phyloP scores from a whole-genome alignment of 2,797 vertebrate genomes.

The Notolabrus celidotus region DNA sequence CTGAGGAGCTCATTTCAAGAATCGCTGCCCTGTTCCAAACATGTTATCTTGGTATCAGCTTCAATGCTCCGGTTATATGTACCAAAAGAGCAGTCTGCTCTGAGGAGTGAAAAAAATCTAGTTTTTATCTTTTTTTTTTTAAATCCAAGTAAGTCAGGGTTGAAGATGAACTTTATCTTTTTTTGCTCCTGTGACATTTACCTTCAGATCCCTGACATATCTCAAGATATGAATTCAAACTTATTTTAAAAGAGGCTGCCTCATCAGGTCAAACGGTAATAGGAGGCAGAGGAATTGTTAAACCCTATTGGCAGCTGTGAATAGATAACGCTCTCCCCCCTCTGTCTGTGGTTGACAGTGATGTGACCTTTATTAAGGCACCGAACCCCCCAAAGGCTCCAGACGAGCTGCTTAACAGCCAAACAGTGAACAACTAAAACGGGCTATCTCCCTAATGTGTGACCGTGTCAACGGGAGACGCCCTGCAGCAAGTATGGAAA shows the following conservation, averaged over 20 bases:
- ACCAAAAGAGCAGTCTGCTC: no score
- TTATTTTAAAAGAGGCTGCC: slow-evolving; percentile 3
- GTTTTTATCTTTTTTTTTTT: background rate
- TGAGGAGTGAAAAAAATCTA: no score
- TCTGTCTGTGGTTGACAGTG: slow-evolving; percentile 49
- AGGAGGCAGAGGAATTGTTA: slow-evolving; percentile 12
- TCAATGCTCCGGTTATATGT: no score
- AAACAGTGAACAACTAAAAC: slow-evolving; percentile 52
- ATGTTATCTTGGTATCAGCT: no score
- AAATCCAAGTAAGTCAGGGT: background rate
- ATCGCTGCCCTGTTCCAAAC: no score
- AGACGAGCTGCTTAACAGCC: slow-evolving; percentile 47
- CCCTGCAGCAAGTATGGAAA: slow-evolving; percentile 51
- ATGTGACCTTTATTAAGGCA: slow-evolving; percentile 69
- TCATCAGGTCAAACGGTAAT: slow-evolving; percentile 24
- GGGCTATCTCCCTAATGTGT: slow-evolving; percentile 62
- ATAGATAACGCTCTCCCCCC: slow-evolving; percentile 35
- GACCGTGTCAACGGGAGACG: slow-evolving; percentile 49
- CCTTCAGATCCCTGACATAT: slow-evolving; percentile 3
- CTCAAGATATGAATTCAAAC: slow-evolving; percentile 8
- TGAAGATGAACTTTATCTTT: slow-evolving; percentile 1
- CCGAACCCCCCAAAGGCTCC: slow-evolving; percentile 39
- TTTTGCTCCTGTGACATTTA: slow-evolving; percentile 23
- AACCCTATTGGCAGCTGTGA: slow-evolving; percentile 21
- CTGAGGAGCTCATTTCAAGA: no score